These are phyloP conservation scores for Mesocentrotus franciscanus DNA, from an alignment of 53 echinoderm and acorn worm species.

Conservation along the genomic window DNA sequence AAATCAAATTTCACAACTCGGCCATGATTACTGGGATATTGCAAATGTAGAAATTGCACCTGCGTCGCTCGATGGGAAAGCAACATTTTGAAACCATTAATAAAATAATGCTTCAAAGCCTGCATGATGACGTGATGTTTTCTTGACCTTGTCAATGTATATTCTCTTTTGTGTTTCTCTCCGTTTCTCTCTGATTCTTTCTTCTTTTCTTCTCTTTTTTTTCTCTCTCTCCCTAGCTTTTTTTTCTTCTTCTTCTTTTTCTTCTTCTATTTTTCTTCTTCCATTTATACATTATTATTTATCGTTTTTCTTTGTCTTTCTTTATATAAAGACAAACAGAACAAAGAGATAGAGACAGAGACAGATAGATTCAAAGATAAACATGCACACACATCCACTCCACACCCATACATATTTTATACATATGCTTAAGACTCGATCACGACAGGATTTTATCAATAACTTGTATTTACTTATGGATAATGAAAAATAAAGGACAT, in stretches of 20 bases:
- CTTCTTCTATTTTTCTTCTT: too few species aligned
- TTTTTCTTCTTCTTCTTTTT: neutral
- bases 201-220: neutral
- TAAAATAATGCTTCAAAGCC: slow-evolving; percentile 31
- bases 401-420: too few species aligned
- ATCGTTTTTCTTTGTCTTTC: neutral
- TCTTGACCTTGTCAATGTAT: neutral
- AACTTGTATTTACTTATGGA: too few species aligned
- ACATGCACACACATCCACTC: too few species aligned
- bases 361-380: too few species aligned
- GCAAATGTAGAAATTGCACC: slow-evolving; percentile 39
- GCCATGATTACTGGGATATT: slow-evolving; percentile 1
- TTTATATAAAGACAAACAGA: neutral
- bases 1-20: slow-evolving; percentile 49
- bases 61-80: neutral
- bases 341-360: too few species aligned
- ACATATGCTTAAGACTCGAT: too few species aligned
- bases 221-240: neutral
- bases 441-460: too few species aligned
- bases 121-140: slow-evolving; percentile 17
- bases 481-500: too few species aligned
- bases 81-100: slow-evolving; percentile 22
- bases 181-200: neutral
- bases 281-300: too few species aligned
- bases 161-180: neutral